Conservation (phyloP, 1,140 invertebrate species). For the Bathynomus jamesi region DNA sequence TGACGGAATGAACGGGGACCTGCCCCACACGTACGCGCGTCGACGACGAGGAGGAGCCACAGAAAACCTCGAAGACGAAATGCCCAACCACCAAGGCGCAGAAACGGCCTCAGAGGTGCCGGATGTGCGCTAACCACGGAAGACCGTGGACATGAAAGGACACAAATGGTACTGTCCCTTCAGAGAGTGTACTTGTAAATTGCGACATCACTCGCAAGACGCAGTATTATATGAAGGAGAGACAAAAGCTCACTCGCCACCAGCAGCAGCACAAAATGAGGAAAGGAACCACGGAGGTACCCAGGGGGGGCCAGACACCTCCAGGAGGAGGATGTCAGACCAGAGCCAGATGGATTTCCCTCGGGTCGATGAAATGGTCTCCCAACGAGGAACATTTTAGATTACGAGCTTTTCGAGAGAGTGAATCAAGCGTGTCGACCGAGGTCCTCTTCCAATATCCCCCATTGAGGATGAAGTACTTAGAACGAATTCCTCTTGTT, state of each 20-base stretch:
- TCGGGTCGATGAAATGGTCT: not conserved
- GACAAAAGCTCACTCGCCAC: constrained; percentile 23
- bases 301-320: not conserved
- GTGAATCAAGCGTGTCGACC: not conserved
- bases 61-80: not conserved
- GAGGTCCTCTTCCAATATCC: too few relatives aligned
- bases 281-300: not conserved
- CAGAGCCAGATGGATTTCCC: not conserved
- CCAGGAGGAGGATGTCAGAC: not conserved
- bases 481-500: too few relatives aligned
- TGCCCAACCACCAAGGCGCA: not conserved
- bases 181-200: constrained; percentile 18
- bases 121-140: constrained; percentile 29
- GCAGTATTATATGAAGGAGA: constrained; percentile 24
- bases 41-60: not conserved
- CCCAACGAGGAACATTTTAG: not conserved
- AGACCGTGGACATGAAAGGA: constrained; percentile 22
- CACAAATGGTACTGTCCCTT: constrained; percentile 32
- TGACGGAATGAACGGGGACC: not conserved
- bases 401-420: not conserved
- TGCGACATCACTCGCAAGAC: constrained; percentile 30
- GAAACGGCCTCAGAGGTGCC: constrained; percentile 20
- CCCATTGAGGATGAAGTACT: too few relatives aligned
- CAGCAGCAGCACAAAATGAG: constrained; percentile 10
- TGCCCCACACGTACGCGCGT: not conserved